Base-by-base conservation (phyloP, 2,888 invertebrate species). In the Archips xylosteana region DNA sequence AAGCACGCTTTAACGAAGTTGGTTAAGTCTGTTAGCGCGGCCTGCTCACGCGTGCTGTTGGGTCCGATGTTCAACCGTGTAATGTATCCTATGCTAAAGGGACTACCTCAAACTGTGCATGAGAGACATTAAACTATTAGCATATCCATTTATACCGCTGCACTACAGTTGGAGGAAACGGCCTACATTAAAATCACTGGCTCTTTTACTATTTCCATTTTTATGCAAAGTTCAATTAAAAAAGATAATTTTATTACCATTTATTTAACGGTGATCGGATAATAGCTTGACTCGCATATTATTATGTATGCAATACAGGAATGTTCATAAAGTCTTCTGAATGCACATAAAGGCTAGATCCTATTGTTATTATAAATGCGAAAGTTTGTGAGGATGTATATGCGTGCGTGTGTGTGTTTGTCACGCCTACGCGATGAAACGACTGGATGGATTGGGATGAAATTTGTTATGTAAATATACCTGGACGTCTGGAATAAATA, bases 21-120 rank as follows among this genome's bases (percentile, higher is more conserved):
- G 69, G 69, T 69, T 74, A 74, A 74, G 70, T 74, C 74, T 51
- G 74, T 74, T 74, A 74, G 61, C 69, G 60, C 69, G 69, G 74
- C 70, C 64, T 65, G 61, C 70, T 74, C 74, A 70, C 65, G 64
- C 74, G 70, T 65, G 65, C 57, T n/a, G 36, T 45, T 70, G 65
- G 73, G 74, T 54, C 69, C 60, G 60, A 70, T 39, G 61, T 54
- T 74, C 74, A 70, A 54, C 64, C 69, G 74, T 74, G 74, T 74
- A 74, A 74, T 70, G n/a, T 70, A 65, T 64, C 69, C 60, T 64
- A 45, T 51, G 42, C 63, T 73, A 69, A 72, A 60, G 69, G 74
- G 74, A 64, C 45, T 69, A 42, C 32, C 60, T 47, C 45, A 69
- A 74, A 65, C 64, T 65, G 51, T 69, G 59, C 45, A 23, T 72